phyloP scores from a whole-genome alignment of 2,888 invertebrate genomes.

The Lamproptera curius region DNA sequence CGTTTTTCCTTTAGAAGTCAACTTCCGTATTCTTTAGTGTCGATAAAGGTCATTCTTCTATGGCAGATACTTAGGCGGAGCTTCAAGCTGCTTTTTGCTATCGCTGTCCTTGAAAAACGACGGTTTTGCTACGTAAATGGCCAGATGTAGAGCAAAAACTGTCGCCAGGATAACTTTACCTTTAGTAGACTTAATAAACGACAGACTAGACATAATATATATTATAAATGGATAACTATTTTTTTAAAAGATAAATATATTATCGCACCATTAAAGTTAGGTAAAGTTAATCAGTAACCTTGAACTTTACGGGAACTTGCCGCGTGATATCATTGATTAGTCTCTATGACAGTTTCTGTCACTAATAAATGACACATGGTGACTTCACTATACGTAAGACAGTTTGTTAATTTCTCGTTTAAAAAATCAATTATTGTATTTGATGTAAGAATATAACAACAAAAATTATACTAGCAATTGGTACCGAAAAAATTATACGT shows the following conservation, averaged over 20 bases:
- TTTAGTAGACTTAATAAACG: constrained; percentile 62
- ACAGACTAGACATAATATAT: constrained; percentile 47
- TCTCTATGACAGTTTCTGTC: no score
- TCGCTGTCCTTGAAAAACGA: constrained; percentile 59
- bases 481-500: no score
- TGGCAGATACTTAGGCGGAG: constrained; percentile 61
- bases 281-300: constrained; percentile 8
- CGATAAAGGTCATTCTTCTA: constrained; percentile 36
- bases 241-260: constrained; percentile 8
- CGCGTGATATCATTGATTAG: no score
- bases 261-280: constrained; percentile 4
- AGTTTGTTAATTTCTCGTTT: no score
- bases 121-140: constrained; percentile 63
- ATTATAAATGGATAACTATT: neutral
- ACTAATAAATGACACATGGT: no score
- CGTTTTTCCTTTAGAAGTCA: constrained; percentile 23
- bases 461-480: no score
- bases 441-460: no score
- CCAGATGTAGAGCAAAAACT: constrained; percentile 55
- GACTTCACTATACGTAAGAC: no score
- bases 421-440: no score
- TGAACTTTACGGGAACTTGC: constrained; percentile 7
- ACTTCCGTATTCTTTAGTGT: constrained; percentile 34
- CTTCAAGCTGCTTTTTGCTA: constrained; percentile 34
- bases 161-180: constrained; percentile 63